phyloP scores from a whole-genome alignment of 2,888 invertebrate species.

The Eupithecia subfuscata region DNA sequence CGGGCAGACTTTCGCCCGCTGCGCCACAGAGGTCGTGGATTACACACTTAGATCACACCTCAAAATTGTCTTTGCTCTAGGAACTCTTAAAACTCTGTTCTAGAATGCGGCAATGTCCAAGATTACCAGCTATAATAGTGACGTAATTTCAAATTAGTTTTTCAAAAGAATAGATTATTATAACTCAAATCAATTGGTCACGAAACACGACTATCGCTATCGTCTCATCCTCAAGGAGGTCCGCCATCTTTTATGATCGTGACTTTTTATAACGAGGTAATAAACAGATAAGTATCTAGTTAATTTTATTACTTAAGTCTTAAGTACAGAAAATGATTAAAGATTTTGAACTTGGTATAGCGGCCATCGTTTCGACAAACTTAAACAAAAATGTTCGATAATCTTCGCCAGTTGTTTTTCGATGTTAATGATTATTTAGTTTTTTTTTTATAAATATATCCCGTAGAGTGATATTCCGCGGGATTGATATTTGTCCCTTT shows the following conservation, averaged over 20 bases:
- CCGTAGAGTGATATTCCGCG: too few relatives aligned
- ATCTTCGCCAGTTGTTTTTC: too few relatives aligned
- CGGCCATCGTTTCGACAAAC: neutral
- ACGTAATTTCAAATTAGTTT: neutral
- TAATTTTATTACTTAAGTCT: neutral
- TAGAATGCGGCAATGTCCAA: neutral
- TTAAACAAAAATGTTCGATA: too few relatives aligned
- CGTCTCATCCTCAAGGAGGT: neutral
- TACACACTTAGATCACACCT: too few relatives aligned
- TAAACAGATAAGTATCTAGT: neutral
- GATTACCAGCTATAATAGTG: neutral
- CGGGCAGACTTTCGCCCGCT: too few relatives aligned
- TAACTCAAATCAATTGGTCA: constrained; percentile 2
- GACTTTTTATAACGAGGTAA: neutral
- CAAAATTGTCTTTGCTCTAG: too few relatives aligned
- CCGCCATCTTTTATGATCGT: neutral
- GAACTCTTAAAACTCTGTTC: neutral
- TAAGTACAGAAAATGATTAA: neutral
- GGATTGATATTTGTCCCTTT: too few relatives aligned
- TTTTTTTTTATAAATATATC: too few relatives aligned
- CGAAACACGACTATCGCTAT: neutral
- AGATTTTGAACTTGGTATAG: neutral
- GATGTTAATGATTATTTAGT: too few relatives aligned
- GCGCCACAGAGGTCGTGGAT: too few relatives aligned
- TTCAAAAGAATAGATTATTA: neutral